Evolutionary conservation across 2,888 invertebrate species (phyloP), one percentile per base, ranked within the genome.

Genomic region (Diadegma fenestrale): DNA sequence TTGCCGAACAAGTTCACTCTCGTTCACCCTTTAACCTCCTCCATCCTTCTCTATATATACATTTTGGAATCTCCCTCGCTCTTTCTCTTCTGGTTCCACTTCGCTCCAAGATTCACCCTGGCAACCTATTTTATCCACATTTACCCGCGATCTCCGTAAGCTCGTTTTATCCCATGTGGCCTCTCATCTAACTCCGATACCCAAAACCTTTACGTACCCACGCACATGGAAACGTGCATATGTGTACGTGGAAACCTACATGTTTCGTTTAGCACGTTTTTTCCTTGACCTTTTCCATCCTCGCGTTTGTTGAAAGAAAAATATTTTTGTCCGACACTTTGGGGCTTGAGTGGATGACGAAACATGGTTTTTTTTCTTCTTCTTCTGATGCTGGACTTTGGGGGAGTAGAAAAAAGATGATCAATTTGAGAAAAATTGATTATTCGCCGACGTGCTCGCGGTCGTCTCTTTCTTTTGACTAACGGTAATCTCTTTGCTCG

Each of bases 111-210:
- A 80, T 86, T 78, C 75, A 54, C 26, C 77, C 82, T 87, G 88
- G 86, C 87, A 86, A 89, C 80, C 88, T 86, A 88, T 90, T 90
- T 90, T 88, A 86, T 84, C 80, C 86, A 26, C 88, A 85, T 88
- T 88, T 88, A 85, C 83, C 48, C 66, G 68, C 26, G 64, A 80
- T 73, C 58, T 26, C 43, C 48, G 76, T 72, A 71, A 76, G 68
- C 85, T 73, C 69, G 81, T 85, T 85, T 85, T 19, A 58, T 26
- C 33, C 22, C n/a, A 58, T 73, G 43, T 64, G 45, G 26, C 33
- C 41, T 43, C 76, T 14, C 37, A 7, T 51, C n/a, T 69, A 51
- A 3, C 26, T 17, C 43, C 5, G 45, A 68, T 45, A 68, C 22
- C n/a, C 43, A 5, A 43, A 45, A 45, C 26, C 17, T 68, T 26